Base-by-base conservation (phyloP, 1,140 invertebrate genomes). In the Bombus polaris region DNA sequence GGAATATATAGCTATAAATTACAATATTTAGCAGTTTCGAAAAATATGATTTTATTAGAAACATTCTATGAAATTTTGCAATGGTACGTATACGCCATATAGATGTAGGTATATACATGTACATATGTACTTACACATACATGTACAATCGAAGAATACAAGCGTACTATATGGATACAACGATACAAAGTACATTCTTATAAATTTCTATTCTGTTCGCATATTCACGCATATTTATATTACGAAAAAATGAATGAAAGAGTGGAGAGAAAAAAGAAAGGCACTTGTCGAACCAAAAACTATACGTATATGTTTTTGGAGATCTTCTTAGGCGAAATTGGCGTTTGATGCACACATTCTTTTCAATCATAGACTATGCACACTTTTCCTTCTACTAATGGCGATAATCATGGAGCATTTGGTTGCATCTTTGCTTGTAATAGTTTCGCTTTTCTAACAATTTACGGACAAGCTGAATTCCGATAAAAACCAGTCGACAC, bases 11-110 rank as follows among this genome's bases (percentile, higher is more conserved):
- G 15, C 15, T 32, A 66, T 66, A 37, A 37, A 10, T 68, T 12
- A 25, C 66, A 12, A 76, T 53, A 5, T 32, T 59, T 70, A 72
- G 32, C 39, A 42, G 47, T 72, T 85, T 85, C 53, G 39, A 83
- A 78, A 42, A 70, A 66, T 76, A 66, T 10, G 44, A 59, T 89
- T 89, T 88, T 89, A 83, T 87, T 89, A 89, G 57, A 90, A 90
- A 88, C 75, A 59, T 73, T 90, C 88, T 83, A 86, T 71, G 77
- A 85, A 89, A 90, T 70, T 82, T 86, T 82, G 87, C 70, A 82
- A 85, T 89, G 39, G 75, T 76, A 77, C 37, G 47, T 87, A 74
- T 62, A 83, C 32, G 59, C 28, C 28, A 79, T 66, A 53, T 68
- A 86, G 42, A 75, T 68, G 74, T 76, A 84, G n/a, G 35, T 68